Base-by-base conservation (phyloP, 2,113 vertebrate genomes). In the Hemiprocne comata region DNA sequence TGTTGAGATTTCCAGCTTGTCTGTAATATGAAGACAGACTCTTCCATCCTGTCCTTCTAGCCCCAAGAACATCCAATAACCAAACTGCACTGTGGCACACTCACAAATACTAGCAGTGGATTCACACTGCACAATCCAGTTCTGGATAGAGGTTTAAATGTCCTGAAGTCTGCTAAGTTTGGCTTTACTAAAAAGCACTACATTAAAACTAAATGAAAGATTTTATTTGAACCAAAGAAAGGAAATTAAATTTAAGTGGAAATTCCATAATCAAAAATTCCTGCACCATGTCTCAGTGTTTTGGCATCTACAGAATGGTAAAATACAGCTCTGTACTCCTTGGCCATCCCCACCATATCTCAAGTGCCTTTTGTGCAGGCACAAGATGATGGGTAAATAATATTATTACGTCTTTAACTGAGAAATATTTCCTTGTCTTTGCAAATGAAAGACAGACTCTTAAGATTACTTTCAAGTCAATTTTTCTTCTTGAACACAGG, bases 231-330 rank as follows among this genome's bases (percentile, higher is more conserved):
- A 65, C 28, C n/a, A 58, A 89, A 91, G 87, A 79, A 93, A 94
- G 81, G 89, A 94, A 95, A 96, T 87, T 64, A 86, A 85, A 85
- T 85, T 89, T 76, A 65, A 61, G 73, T 4, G 11, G 89, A 95
- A 89, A 89, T 85, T 91, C 87, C 91, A 50, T 36, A 77, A 76
- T 61, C 28, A 69, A 29, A 67, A 89, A 53, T 75, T 75, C 46
- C 81, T 58, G 9, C 28, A 15, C 36, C 1, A 0, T 60, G 53
- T 57, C 55, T 72, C 90, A 64, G 60, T 20, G 57, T 69, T 88
- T 87, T 92, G 75, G 91, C 74, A 80, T 34, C 46, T 64, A 48
- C 14, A 90, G 21, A 26, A 85, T 2, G 15, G 53, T 60, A 44
- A 85, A 85, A 55, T 34, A 25, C 15, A 34, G 18, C 50, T 44